phyloP scores from a whole-genome alignment of 2,113 vertebrate species.

The Nesogale talazaci region DNA sequence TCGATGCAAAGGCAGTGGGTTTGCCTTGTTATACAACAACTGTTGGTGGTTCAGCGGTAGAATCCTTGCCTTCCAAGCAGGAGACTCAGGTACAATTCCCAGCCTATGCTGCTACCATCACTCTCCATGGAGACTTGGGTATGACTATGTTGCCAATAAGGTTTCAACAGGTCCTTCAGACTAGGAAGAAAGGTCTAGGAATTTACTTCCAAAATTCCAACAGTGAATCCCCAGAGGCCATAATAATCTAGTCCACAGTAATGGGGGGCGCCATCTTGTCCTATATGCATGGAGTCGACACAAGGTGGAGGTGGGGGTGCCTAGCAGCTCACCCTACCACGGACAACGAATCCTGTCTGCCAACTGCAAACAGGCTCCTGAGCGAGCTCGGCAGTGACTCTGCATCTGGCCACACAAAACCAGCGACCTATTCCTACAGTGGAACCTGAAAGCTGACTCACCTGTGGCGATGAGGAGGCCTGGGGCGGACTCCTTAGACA shows the following conservation, averaged over 20 bases:
- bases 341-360: background rate
- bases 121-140: background rate
- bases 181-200: background rate
- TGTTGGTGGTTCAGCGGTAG: background rate
- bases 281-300: background rate
- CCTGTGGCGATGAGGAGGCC: slow-evolving; percentile 97
- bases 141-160: background rate
- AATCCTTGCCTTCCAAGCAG: background rate
- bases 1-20: too few species aligned
- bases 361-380: accelerated
- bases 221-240: background rate
- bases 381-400: accelerated
- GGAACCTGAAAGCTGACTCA: slow-evolving; percentile 63
- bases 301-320: background rate
- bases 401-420: accelerated
- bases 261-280: background rate
- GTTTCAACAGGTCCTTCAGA: background rate
- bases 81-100: background rate
- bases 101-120: background rate
- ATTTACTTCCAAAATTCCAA: background rate
- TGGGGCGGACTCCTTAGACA: slow-evolving; percentile 97
- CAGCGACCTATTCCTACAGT: accelerated
- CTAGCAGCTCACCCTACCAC: background rate
- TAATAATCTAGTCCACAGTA: background rate
- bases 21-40: too few species aligned